These are phyloP conservation scores for Fissipunctia ypsillon DNA, from an alignment of 2,888 invertebrate genomes.

Conservation along the genomic window DNA sequence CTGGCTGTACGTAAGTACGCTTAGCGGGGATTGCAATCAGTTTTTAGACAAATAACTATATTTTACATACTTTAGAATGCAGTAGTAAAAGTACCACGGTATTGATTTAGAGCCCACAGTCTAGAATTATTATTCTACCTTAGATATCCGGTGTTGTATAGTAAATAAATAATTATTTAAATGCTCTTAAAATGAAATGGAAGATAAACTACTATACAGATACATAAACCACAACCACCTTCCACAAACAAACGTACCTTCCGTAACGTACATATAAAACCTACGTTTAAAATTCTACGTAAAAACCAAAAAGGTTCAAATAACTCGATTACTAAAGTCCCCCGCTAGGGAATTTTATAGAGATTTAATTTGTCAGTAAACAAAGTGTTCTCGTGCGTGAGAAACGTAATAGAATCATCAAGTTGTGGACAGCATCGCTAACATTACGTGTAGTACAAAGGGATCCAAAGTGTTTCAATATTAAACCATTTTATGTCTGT, in stretches of 20 bases:
- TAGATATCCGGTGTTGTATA: no score
- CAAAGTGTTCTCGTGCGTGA: slow-evolving; percentile 31
- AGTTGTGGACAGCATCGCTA: slow-evolving; percentile 17
- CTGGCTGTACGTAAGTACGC: no score
- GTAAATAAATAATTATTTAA: no score
- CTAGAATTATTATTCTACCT: no score
- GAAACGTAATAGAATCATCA: slow-evolving; percentile 27
- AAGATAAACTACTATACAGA: no score
- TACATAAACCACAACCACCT: no score
- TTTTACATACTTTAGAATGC: background rate
- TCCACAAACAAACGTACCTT: no score
- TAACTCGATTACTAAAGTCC: slow-evolving; percentile 45
- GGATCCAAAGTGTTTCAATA: background rate
- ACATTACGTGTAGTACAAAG: slow-evolving; percentile 7
- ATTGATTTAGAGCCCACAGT: background rate
- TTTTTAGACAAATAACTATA: background rate
- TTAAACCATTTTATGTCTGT: background rate
- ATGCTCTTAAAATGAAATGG: no score
- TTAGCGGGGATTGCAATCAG: background rate
- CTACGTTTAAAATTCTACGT: slow-evolving; percentile 32
- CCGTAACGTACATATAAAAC: background rate
- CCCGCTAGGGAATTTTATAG: slow-evolving; percentile 26
- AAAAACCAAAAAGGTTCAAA: slow-evolving; percentile 49
- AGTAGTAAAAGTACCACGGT: background rate
- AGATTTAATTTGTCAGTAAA: slow-evolving; percentile 53